Evolutionary conservation across 2,888 invertebrate species (phyloP).

Genomic region (Eristalis intricaria): DNA sequence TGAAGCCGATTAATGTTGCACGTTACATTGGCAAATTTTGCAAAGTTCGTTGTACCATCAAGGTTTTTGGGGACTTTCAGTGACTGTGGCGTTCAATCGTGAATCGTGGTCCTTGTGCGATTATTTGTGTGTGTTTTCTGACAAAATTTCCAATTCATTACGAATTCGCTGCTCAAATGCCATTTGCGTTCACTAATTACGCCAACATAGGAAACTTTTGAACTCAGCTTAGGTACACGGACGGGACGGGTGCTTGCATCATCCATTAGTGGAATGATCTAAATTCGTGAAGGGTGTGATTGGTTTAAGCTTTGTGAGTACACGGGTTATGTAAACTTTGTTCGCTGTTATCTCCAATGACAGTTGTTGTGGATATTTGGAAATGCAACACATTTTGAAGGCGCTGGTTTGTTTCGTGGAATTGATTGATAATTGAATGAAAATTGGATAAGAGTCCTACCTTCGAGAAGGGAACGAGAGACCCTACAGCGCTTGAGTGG

Average conservation of each 20-base stretch:
- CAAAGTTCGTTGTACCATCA: not conserved
- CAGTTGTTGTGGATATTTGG: too few relatives aligned
- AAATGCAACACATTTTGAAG: too few relatives aligned
- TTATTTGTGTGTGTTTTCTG: not conserved
- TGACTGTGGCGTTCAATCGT: not conserved
- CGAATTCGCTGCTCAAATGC: not conserved
- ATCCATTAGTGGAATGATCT: not conserved
- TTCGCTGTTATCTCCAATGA: too few relatives aligned
- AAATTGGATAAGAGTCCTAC: too few relatives aligned
- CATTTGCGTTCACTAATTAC: not conserved
- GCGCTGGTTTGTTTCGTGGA: too few relatives aligned
- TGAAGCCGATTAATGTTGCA: not conserved
- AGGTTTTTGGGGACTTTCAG: not conserved
- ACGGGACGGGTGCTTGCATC: not conserved
- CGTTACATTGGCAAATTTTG: not conserved
- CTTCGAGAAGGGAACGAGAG: too few relatives aligned
- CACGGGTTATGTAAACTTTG: not conserved
- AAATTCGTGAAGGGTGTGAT: not conserved
- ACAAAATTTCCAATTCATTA: not conserved
- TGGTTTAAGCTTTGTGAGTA: not conserved
- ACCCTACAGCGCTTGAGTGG: too few relatives aligned
- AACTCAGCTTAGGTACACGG: too few relatives aligned
- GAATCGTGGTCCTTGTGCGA: not conserved
- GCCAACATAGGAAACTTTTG: not conserved
- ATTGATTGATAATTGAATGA: too few relatives aligned